Base-by-base conservation (phyloP, 2,888 invertebrate genomes). In the Cheilosia variabilis region DNA sequence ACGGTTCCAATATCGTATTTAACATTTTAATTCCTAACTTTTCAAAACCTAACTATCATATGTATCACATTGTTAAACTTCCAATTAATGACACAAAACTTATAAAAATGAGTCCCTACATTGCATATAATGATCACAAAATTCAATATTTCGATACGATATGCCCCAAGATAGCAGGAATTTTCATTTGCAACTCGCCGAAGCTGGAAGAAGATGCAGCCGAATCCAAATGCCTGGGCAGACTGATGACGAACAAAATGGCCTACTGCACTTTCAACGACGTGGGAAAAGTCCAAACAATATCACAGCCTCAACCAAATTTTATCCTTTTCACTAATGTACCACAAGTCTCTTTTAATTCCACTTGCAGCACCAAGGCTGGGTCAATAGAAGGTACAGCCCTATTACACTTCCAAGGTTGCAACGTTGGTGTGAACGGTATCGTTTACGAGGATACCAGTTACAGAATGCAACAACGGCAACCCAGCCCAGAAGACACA, bases 1-100 rank as follows among this genome's bases (percentile, higher is more conserved):
- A 75, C 45, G 9, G 45, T 10, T 17, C 75, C 2, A 81, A 87
- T 27, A 71, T 81, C 15, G 55, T 87, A 47, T 87, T 78, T 43
- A 87, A 82, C 53, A 75, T 76, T 10, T 31, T 22, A 9, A 75
- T 79, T 6, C 79, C 79, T 1, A 75, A 58, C 19, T 13, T 79
- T 10, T 69, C 65, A 13, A 6, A 34, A 27, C 24, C 53, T 60
- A 57, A 47, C 2, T 79, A 37, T 52, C 41, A 41, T 27, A 10
- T 79, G 17, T 69, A 69, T 41, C 73, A 86, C 15, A 45, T 84
- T 15, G 62, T 75, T 17, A 52, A 47, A 2, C 19, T 80, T 4
- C 53, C 68, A 0, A 58, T 81, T 13, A 75, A 81, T 10, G 34
- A 76, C 6, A 75, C 63, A 13, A 75, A 81, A 63, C 50, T 31